Evolutionary conservation across 2,888 invertebrate genomes (phyloP).

Genomic region (Eupithecia tripunctaria): DNA sequence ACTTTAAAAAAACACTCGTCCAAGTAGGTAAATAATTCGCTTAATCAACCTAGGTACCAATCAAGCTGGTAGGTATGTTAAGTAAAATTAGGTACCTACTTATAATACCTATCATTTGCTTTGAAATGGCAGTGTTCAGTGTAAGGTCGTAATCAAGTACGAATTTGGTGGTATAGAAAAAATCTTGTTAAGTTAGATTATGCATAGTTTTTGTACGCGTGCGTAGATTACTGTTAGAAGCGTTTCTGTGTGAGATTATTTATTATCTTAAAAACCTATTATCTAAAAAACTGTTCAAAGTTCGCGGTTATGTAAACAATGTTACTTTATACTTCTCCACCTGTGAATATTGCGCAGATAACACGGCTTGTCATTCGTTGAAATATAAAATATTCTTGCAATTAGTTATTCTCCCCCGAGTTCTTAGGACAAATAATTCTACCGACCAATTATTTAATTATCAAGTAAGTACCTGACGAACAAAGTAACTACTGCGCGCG

Average conservation of each 20-base stretch:
- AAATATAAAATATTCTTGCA: background rate
- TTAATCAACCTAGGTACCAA: no score
- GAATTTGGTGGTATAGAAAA: background rate
- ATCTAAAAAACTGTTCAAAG: conserved; percentile 2
- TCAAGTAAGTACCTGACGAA: background rate
- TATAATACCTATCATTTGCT: background rate
- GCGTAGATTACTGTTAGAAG: background rate
- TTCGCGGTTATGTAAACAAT: background rate
- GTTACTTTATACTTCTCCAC: background rate
- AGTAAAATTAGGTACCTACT: background rate
- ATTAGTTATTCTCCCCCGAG: background rate
- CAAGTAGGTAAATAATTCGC: no score
- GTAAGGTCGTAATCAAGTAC: background rate
- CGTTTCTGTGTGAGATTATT: background rate
- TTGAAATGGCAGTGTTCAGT: background rate
- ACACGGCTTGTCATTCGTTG: background rate
- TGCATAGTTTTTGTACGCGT: background rate
- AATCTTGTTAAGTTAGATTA: background rate
- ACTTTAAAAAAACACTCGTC: no score
- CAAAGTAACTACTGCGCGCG: background rate
- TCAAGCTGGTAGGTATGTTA: background rate
- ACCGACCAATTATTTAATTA: background rate
- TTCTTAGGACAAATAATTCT: background rate
- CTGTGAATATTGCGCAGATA: background rate
- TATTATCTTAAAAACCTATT: background rate